phyloP scores from a whole-genome alignment of 2,113 vertebrate species.

The Himantopus leucocephalus region DNA sequence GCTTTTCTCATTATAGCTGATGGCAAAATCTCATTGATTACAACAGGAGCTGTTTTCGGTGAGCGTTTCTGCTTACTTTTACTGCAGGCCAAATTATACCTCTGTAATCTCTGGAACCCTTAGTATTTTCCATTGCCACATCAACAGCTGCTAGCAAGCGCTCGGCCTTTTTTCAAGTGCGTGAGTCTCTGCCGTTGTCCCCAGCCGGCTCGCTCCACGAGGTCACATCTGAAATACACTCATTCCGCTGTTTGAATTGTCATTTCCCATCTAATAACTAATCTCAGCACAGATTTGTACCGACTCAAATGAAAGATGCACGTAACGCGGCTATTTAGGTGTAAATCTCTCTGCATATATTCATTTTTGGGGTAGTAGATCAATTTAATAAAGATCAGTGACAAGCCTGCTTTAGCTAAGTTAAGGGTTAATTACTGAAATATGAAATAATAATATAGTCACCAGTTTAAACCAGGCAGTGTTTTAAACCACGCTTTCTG shows the following conservation, averaged over 20 bases:
- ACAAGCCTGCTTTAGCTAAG: background rate
- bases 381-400: background rate
- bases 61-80: slow-evolving; percentile 20
- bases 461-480: background rate
- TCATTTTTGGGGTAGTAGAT: background rate
- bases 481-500: background rate
- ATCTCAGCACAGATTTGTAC: background rate
- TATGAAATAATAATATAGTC: background rate
- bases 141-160: slow-evolving; percentile 52
- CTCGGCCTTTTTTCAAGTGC: background rate
- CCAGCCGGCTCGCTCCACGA: background rate
- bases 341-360: background rate
- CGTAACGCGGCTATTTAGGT: background rate
- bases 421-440: background rate
- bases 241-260: background rate
- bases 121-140: slow-evolving; percentile 66
- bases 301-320: background rate
- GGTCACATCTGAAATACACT: slow-evolving; percentile 2
- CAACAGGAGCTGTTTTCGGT: background rate
- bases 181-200: background rate
- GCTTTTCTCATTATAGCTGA: background rate
- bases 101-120: slow-evolving; percentile 57
- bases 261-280: background rate
- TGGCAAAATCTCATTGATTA: slow-evolving; percentile 14
- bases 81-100: slow-evolving; percentile 38